Conservation (phyloP, 2,797 vertebrate genomes). For the Pseudopleuronectes americanus region DNA sequence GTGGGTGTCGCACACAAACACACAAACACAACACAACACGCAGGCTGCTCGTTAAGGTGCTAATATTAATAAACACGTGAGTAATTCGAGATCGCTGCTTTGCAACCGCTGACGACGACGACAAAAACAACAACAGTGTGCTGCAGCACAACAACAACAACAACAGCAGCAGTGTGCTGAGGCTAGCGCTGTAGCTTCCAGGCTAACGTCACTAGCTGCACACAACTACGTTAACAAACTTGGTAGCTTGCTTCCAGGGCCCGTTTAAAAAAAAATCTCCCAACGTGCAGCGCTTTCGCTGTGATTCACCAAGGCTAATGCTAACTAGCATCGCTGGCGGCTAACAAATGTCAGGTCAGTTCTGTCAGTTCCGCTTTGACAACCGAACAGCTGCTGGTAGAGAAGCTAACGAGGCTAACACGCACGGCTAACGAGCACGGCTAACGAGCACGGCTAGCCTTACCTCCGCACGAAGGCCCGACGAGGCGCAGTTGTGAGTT, state of each 20-base stretch:
- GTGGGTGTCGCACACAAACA: slow-evolving; percentile 14
- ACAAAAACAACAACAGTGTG: not conserved
- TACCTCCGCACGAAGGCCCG: slow-evolving; percentile 80
- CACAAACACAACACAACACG: not conserved
- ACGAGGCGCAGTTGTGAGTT: slow-evolving; percentile 76
- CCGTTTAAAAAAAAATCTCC: not conserved
- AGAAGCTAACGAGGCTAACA: not conserved
- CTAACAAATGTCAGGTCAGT: slow-evolving; percentile 6
- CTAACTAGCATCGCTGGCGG: slow-evolving; percentile 5
- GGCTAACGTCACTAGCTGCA: slow-evolving; percentile 1
- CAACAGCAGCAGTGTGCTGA: not conserved
- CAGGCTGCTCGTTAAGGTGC: not conserved
- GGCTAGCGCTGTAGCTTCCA: slow-evolving; percentile 36
- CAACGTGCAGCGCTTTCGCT: not conserved
- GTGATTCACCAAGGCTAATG: slow-evolving; percentile 15
- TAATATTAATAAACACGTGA: too few relatives aligned
- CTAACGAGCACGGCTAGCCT: slow-evolving; percentile 69
- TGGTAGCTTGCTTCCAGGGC: slow-evolving; percentile 40
- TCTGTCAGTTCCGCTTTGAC: not conserved
- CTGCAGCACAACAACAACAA: not conserved
- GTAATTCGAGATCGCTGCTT: not conserved
- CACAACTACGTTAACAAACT: slow-evolving; percentile 2
- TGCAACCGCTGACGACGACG: not conserved
- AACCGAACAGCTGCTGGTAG: slow-evolving; percentile 31
- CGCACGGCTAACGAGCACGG: slow-evolving; percentile 19